These are phyloP conservation scores for Mactromeris polynyma DNA, from an alignment of 2,888 invertebrate species.

Conservation along the genomic window DNA sequence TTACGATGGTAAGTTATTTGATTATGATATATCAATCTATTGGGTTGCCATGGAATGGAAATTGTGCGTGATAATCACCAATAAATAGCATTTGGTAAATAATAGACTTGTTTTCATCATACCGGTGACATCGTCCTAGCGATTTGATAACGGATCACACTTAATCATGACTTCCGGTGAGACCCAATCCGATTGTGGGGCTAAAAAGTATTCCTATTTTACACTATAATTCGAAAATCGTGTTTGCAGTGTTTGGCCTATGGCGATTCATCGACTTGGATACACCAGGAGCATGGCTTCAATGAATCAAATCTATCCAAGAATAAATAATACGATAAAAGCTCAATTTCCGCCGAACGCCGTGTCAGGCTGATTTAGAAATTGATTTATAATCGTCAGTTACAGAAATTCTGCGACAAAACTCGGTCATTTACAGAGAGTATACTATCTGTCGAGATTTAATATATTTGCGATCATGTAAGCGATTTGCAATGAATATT, in stretches of 20 bases:
- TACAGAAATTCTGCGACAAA: not conserved
- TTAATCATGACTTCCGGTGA: not conserved
- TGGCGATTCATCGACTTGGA: constrained; percentile 20
- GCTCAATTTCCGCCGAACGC: constrained; percentile 25
- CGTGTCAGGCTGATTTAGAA: not conserved
- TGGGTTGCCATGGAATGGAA: not conserved
- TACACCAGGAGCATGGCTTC: constrained; percentile 1
- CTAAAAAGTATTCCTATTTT: not conserved
- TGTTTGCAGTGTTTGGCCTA: constrained; percentile 6
- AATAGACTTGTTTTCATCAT: not conserved
- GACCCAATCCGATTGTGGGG: not conserved
- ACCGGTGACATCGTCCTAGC: not conserved
- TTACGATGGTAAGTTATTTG: no score
- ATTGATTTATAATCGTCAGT: constrained; percentile 9
- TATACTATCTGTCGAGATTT: not conserved
- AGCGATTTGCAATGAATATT: not conserved
- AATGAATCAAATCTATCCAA: constrained; percentile 16
- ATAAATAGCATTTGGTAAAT: not conserved
- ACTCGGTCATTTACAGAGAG: not conserved
- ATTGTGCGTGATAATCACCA: not conserved
- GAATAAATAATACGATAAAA: constrained; percentile 28
- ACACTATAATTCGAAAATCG: constrained; percentile 33
- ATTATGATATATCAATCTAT: no score
- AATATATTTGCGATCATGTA: not conserved
- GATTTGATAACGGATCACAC: not conserved